phyloP scores from a whole-genome alignment of 2,797 vertebrate genomes.

The Trematomus bernacchii region DNA sequence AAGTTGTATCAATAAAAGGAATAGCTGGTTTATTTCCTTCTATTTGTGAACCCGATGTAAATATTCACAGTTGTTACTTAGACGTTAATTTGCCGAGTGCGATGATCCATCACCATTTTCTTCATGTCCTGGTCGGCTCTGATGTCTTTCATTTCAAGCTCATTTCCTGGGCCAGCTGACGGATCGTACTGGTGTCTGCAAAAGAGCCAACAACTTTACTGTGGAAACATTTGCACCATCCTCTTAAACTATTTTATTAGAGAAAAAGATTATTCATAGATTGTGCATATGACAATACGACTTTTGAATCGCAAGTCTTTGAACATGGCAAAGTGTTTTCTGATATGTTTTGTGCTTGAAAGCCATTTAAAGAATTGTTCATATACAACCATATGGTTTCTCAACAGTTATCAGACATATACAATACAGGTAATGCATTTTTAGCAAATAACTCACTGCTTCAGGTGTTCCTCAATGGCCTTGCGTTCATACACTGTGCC shows the following conservation, averaged over 20 bases:
- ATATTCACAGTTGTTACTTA: not conserved
- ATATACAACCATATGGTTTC: not conserved
- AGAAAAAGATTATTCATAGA: too few species aligned
- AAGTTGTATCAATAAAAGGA: not conserved
- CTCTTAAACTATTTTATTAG: too few species aligned
- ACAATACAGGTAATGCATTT: not conserved
- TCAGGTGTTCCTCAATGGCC: slow-evolving; percentile 71
- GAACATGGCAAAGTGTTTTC: too few species aligned
- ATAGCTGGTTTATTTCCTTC: not conserved
- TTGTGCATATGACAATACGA: too few species aligned
- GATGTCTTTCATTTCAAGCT: slow-evolving; percentile 39
- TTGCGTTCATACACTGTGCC: slow-evolving; percentile 68
- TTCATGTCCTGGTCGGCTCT: slow-evolving; percentile 58
- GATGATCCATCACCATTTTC: slow-evolving; percentile 65
- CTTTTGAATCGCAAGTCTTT: too few species aligned
- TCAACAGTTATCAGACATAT: not conserved
- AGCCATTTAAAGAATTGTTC: not conserved
- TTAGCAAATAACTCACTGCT: slow-evolving; percentile 51
- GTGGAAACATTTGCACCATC: not conserved
- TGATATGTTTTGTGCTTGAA: not conserved
- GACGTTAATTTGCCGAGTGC: slow-evolving; percentile 57
- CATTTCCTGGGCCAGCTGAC: slow-evolving; percentile 26
- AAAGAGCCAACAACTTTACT: not conserved
- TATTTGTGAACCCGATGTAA: not conserved
- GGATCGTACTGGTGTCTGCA: slow-evolving; percentile 57